Evolutionary conservation across 2,888 invertebrate genomes (phyloP).

Genomic region (Stenchaetothrips biformis): DNA sequence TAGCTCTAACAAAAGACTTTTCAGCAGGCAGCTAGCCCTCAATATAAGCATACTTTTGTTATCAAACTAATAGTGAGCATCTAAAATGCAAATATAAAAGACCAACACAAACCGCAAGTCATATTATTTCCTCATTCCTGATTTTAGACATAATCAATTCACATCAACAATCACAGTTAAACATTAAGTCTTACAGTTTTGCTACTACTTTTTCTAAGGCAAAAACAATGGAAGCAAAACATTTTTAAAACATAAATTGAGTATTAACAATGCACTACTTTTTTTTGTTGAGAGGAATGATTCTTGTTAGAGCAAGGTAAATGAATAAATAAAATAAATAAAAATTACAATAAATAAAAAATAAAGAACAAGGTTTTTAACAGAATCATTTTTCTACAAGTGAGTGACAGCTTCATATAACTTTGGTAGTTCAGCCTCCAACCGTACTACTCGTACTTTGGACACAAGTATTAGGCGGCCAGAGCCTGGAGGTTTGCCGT

Average conservation of each 20-base stretch:
- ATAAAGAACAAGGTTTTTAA: conserved; percentile 41
- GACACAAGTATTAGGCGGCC: conserved; percentile 59
- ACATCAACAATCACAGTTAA: background rate
- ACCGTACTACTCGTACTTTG: conserved; percentile 61
- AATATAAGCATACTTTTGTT: too few species aligned
- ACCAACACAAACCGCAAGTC: too few species aligned
- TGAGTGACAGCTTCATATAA: conserved; percentile 51
- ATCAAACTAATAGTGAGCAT: too few species aligned
- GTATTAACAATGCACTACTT: background rate
- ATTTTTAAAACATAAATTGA: background rate
- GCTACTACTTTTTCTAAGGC: background rate
- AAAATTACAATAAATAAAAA: background rate
- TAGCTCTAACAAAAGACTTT: too few species aligned
- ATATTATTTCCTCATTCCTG: background rate
- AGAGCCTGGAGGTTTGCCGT: conserved; percentile 38
- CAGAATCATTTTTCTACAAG: conserved; percentile 56
- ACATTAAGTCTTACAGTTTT: background rate
- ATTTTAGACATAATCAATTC: too few species aligned
- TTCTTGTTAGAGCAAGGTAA: background rate
- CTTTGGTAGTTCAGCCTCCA: conserved; percentile 68
- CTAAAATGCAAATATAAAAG: too few species aligned
- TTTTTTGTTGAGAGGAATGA: background rate
- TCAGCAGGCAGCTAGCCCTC: too few species aligned
- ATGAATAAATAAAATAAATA: background rate
- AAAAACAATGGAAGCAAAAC: background rate